Evolutionary conservation across 2,113 vertebrate species (phyloP).

Genomic region (Xiphophorus hellerii): DNA sequence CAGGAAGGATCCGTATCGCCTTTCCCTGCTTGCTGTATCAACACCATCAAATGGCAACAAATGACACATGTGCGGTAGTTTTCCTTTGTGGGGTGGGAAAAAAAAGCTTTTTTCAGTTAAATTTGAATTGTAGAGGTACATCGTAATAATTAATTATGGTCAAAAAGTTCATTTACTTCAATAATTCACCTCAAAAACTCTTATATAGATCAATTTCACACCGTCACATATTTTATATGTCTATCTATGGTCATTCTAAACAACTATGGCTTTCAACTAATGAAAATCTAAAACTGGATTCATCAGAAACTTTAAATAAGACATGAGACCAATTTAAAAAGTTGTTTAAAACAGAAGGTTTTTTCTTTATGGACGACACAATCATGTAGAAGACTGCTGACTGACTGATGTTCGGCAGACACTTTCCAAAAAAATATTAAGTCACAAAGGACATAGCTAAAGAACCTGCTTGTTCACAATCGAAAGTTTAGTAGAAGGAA

Average conservation of each 20-base stretch:
- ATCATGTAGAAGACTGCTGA: too few species aligned
- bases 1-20: constrained; percentile 42
- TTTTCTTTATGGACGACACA: too few species aligned
- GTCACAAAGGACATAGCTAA: not conserved
- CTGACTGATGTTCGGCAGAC: too few species aligned
- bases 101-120: too few species aligned
- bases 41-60: constrained; percentile 45
- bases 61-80: constrained; percentile 29
- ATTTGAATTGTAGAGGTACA: not conserved
- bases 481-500: not conserved
- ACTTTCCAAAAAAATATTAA: too few species aligned
- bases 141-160: not conserved
- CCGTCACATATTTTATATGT: not conserved
- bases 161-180: too few species aligned
- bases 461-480: not conserved
- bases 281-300: too few species aligned
- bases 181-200: not conserved
- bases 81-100: not conserved
- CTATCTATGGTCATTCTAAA: not conserved
- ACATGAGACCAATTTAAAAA: not conserved
- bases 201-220: not conserved
- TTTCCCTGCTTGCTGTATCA: constrained; percentile 39
- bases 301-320: not conserved
- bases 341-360: not conserved
- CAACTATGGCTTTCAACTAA: not conserved